Conservation (phyloP, 1,140 invertebrate genomes). For the Formica selysi region DNA sequence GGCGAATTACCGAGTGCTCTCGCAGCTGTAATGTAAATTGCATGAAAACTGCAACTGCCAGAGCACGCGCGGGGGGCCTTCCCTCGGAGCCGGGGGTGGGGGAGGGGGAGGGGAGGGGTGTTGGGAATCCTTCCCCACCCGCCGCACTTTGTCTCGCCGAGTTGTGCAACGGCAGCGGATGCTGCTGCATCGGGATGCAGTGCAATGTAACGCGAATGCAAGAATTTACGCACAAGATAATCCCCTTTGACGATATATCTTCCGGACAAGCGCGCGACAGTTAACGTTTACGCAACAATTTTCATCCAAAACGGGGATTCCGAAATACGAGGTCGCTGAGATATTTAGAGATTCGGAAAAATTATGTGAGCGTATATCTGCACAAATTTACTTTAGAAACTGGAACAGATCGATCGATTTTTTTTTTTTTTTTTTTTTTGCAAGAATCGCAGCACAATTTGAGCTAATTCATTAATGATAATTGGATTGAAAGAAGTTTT, state of each 20-base stretch:
- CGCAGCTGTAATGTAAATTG: slow-evolving; percentile 76
- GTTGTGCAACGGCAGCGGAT: neutral
- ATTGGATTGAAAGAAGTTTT: neutral
- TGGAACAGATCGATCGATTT: neutral
- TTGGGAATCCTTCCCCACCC: neutral
- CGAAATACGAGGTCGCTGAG: slow-evolving; percentile 25
- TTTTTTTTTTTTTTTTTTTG: neutral
- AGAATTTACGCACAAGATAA: slow-evolving; percentile 62
- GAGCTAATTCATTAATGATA: neutral
- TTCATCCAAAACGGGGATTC: slow-evolving; percentile 8
- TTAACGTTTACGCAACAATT: slow-evolving; percentile 36
- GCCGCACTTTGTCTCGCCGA: slow-evolving; percentile 49
- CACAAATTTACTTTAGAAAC: neutral
- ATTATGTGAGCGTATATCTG: neutral
- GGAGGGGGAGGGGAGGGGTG: too few species aligned
- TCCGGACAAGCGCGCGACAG: slow-evolving; percentile 47
- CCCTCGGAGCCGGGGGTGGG: neutral
- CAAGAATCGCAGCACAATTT: neutral
- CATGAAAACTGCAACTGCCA: slow-evolving; percentile 73
- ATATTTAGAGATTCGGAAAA: slow-evolving; percentile 47
- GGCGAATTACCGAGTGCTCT: slow-evolving; percentile 73
- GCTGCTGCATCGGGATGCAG: neutral
- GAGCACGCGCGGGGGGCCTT: slow-evolving; percentile 48
- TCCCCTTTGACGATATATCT: slow-evolving; percentile 60
- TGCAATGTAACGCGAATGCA: slow-evolving; percentile 11